Conservation (phyloP, 2,113 vertebrate genomes). For the Castor canadensis region DNA sequence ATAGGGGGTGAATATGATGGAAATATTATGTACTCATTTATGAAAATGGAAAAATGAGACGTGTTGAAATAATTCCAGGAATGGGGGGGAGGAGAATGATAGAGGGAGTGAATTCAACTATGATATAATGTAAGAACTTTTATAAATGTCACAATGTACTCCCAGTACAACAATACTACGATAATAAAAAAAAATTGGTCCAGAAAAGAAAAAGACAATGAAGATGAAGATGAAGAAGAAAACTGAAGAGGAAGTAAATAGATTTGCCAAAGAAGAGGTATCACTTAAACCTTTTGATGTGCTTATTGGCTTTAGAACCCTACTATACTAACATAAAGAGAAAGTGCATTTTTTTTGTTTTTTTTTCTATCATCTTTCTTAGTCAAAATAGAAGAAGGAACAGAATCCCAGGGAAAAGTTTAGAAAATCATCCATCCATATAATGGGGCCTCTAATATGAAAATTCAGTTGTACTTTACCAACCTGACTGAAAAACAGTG, state of each 20-base stretch:
- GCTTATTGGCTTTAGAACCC: neutral
- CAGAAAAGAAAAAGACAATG: neutral
- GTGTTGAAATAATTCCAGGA: too few relatives aligned
- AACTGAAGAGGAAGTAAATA: neutral
- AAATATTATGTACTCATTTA: too few relatives aligned
- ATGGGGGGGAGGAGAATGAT: too few relatives aligned
- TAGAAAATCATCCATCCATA: neutral
- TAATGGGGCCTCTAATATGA: neutral
- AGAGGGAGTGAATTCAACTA: too few relatives aligned
- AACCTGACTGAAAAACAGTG: neutral
- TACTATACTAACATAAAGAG: neutral
- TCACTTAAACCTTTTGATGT: neutral
- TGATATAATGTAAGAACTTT: too few relatives aligned
- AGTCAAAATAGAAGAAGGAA: neutral
- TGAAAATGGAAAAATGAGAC: too few relatives aligned
- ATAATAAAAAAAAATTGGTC: too few relatives aligned
- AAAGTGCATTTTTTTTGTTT: neutral
- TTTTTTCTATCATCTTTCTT: neutral
- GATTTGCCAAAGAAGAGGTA: neutral
- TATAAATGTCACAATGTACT: too few relatives aligned
- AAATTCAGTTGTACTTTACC: neutral
- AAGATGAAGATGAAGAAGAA: neutral
- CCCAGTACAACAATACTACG: too few relatives aligned
- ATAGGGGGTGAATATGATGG: too few relatives aligned
- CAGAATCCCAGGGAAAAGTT: neutral